phyloP scores from a whole-genome alignment of 1,140 invertebrate genomes.

The Stegodyphus mimosarum region DNA sequence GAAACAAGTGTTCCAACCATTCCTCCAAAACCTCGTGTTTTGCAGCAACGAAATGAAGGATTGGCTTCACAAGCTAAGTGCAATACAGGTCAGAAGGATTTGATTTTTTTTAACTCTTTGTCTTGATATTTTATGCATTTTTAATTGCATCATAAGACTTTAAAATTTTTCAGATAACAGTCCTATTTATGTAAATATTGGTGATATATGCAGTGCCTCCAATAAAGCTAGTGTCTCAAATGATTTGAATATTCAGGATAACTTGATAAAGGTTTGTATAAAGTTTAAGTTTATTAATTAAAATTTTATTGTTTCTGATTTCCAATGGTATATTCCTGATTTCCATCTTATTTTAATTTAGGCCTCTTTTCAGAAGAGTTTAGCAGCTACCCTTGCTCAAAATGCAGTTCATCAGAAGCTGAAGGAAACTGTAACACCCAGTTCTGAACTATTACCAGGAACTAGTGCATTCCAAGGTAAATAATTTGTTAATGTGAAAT shows the following conservation, averaged over 20 bases:
- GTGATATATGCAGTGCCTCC: conserved; percentile 57
- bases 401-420: conserved; percentile 54
- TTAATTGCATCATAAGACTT: neutral
- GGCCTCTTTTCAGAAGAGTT: conserved; percentile 40
- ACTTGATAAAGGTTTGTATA: conserved; percentile 5
- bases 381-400: conserved; percentile 53
- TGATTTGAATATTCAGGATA: conserved; percentile 12
- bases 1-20: conserved; percentile 33
- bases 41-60: neutral
- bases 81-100: conserved; percentile 2
- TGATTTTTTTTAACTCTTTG: neutral
- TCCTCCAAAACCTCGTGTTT: conserved; percentile 41
- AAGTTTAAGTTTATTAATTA: neutral
- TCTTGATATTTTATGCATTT: neutral
- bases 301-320: neutral
- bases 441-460: neutral
- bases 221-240: conserved; percentile 31
- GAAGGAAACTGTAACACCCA: conserved; percentile 13
- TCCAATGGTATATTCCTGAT: neutral
- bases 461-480: too few species aligned
- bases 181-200: conserved; percentile 48
- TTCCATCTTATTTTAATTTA: conserved; percentile 11
- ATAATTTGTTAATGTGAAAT: too few species aligned
- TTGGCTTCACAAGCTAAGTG: conserved; percentile 16
- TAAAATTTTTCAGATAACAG: conserved; percentile 15